phyloP scores from a whole-genome alignment of 2,113 vertebrate species.

The Hylia prasina region DNA sequence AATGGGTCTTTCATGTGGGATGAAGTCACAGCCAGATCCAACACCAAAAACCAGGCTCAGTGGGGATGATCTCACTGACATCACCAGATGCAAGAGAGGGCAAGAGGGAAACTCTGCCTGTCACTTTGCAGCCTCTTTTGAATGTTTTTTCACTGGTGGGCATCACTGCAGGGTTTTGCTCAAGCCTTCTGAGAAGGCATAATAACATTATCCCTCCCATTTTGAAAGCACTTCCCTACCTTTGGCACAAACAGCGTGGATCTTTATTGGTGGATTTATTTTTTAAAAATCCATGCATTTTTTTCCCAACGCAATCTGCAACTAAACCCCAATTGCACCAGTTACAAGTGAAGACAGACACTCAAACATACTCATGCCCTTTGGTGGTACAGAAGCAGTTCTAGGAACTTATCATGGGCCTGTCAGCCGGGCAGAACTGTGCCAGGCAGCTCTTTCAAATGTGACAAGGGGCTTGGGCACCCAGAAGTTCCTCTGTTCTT shows the following conservation, averaged over 20 bases:
- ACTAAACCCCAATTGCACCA: not conserved
- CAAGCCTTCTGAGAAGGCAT: not conserved
- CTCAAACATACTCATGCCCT: not conserved
- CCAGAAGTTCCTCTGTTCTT: not conserved
- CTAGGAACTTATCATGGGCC: not conserved
- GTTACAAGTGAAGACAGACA: not conserved
- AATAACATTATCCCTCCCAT: not conserved
- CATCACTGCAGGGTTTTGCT: not conserved
- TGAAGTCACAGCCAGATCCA: not conserved
- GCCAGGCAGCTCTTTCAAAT: not conserved
- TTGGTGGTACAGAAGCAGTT: not conserved
- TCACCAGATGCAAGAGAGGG: not conserved
- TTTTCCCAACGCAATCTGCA: not conserved
- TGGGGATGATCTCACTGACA: fast-evolving
- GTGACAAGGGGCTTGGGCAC: not conserved
- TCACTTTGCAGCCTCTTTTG: not conserved
- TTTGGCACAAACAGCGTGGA: not conserved
- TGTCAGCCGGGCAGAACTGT: not conserved
- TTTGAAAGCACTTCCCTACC: not conserved
- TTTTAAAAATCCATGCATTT: fast-evolving
- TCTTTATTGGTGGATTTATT: not conserved
- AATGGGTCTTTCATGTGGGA: not conserved
- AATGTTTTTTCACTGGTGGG: not conserved
- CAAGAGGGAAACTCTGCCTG: not conserved
- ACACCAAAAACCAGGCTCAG: not conserved